phyloP scores from a whole-genome alignment of 2,888 invertebrate species.

The Pomacea canaliculata region DNA sequence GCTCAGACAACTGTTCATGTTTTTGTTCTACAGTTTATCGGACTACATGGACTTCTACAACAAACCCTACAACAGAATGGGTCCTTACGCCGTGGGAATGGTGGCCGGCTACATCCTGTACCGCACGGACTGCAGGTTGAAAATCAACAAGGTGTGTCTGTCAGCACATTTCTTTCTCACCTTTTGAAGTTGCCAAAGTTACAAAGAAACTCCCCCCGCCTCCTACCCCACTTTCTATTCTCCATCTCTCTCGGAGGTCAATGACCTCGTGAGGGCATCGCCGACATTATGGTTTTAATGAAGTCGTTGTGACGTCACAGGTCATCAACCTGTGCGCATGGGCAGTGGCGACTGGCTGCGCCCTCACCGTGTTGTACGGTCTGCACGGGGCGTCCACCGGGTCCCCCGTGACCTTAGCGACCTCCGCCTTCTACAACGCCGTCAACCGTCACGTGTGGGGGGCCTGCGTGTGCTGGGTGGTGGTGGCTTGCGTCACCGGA shows the following conservation, averaged over 20 bases:
- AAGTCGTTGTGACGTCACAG: not conserved
- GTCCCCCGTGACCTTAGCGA: conserved; percentile 32
- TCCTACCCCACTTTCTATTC: no score
- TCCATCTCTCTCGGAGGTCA: no score
- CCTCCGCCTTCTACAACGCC: conserved; percentile 67
- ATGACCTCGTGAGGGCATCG: no score
- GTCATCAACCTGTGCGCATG: conserved; percentile 38
- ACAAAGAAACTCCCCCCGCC: no score
- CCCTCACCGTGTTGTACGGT: conserved; percentile 58
- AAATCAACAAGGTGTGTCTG: conserved; percentile 45
- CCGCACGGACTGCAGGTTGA: conserved; percentile 50
- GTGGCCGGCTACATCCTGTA: conserved; percentile 68
- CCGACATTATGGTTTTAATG: no score
- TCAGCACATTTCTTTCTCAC: not conserved
- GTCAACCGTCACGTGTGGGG: conserved; percentile 72
- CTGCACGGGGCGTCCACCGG: conserved; percentile 56
- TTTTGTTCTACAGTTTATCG: not conserved
- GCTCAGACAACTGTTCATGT: no score
- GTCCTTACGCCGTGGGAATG: conserved; percentile 71
- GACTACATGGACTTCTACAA: conserved; percentile 55
- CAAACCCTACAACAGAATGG: conserved; percentile 70
- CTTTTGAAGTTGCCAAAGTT: no score
- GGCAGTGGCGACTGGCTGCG: conserved; percentile 45
- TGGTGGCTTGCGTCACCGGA: conserved; percentile 72
- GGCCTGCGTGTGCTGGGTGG: conserved; percentile 71